These are phyloP conservation scores for Sciaenops ocellatus DNA, from an alignment of 2,797 vertebrate genomes.

Conservation along the genomic window DNA sequence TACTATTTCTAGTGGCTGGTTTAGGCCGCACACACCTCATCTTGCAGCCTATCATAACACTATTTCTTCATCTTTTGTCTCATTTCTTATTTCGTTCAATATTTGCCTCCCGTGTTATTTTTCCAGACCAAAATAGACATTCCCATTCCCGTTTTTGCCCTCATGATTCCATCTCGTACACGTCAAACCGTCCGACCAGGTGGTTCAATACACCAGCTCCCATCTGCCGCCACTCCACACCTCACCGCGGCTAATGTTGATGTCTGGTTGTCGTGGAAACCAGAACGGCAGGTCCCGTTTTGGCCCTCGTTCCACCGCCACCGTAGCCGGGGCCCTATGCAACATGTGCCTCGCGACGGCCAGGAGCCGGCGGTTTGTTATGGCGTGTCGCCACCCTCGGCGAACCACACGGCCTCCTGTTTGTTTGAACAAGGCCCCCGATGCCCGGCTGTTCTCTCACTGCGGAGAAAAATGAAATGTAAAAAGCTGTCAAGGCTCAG, in stretches of 20 bases:
- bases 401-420: conserved; percentile 85
- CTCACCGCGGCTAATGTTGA: conserved; percentile 78
- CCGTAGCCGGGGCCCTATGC: conserved; percentile 38
- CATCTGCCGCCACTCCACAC: conserved; percentile 84
- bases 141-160: conserved; percentile 4
- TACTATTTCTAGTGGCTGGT: not conserved
- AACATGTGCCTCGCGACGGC: conserved; percentile 58
- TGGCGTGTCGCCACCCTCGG: conserved; percentile 78
- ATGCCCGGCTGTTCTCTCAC: conserved; percentile 67
- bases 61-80: conserved; percentile 23
- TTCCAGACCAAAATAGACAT: conserved; percentile 29
- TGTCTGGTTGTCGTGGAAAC: conserved; percentile 73
- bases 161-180: conserved; percentile 39
- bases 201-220: conserved; percentile 60
- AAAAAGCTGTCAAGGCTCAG: conserved; percentile 74
- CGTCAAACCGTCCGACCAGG: conserved; percentile 60
- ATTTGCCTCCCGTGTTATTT: conserved; percentile 28
- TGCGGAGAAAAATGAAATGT: conserved; percentile 64
- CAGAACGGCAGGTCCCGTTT: conserved; percentile 40
- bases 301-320: conserved; percentile 21
- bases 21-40: conserved; percentile 23
- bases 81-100: conserved; percentile 16
- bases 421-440: conserved; percentile 82
- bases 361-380: conserved; percentile 79
- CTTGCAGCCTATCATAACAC: conserved; percentile 27